Conservation (phyloP, 2,113 vertebrate species). For the Thymallus thymallus region DNA sequence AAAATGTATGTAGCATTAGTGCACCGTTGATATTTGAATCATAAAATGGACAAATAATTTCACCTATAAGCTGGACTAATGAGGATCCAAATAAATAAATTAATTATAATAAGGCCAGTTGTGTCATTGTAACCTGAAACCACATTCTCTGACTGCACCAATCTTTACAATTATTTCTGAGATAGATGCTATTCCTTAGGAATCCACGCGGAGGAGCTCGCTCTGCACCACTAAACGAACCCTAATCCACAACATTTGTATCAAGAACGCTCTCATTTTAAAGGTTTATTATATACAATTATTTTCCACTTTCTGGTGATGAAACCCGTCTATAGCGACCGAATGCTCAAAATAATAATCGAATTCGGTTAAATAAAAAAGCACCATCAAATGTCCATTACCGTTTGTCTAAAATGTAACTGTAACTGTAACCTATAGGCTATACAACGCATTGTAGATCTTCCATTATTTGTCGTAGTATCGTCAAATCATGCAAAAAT, state of each 20-base stretch:
- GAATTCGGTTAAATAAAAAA: not conserved
- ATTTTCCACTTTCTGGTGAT: not conserved
- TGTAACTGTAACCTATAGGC: not conserved
- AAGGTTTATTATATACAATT: not conserved
- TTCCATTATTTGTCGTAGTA: not conserved
- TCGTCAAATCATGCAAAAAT: not conserved
- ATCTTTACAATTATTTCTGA: not conserved
- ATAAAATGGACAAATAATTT: too few relatives aligned
- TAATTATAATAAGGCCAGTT: not conserved
- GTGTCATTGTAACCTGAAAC: not conserved
- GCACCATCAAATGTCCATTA: not conserved
- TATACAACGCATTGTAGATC: not conserved
- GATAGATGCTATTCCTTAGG: slow-evolving; percentile 37
- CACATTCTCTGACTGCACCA: not conserved
- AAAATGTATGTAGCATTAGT: too few relatives aligned
- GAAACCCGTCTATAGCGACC: not conserved
- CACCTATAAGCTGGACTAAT: too few relatives aligned
- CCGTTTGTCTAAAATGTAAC: not conserved
- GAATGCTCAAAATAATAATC: not conserved
- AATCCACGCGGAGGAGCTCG: slow-evolving; percentile 71
- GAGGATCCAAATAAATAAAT: too few relatives aligned
- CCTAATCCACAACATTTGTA: slow-evolving; percentile 12
- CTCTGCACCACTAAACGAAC: slow-evolving; percentile 33
- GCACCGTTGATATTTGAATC: too few relatives aligned
- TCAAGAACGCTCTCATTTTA: not conserved